Evolutionary conservation across 2,888 invertebrate species (phyloP).

Genomic region (Melangyna quadrimaculata): DNA sequence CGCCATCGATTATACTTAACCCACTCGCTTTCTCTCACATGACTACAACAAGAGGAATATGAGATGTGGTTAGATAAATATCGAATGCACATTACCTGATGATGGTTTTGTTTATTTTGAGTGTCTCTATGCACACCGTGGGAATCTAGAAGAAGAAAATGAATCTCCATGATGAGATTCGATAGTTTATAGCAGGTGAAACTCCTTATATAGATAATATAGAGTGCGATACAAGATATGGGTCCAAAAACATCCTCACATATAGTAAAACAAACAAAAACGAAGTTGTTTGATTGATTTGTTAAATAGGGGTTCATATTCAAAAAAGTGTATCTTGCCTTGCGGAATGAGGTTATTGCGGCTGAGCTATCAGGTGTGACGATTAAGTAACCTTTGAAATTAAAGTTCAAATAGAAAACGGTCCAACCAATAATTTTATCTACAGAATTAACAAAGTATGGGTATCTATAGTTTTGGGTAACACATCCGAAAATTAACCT

Average conservation of each 20-base stretch:
- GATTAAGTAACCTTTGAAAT: conserved; percentile 38
- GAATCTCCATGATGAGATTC: conserved; percentile 38
- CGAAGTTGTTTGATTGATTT: neutral
- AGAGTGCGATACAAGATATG: conserved; percentile 55
- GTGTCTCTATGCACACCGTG: conserved; percentile 45
- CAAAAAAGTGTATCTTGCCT: neutral
- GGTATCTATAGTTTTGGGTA: neutral
- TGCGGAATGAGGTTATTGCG: conserved; percentile 52
- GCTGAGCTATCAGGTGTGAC: conserved; percentile 60
- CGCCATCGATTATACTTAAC: conserved; percentile 32
- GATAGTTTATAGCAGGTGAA: conserved; percentile 59
- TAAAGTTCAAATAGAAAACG: conserved; percentile 67
- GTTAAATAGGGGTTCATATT: neutral
- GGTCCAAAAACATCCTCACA: conserved; percentile 31
- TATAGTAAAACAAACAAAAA: conserved; percentile 39
- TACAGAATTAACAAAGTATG: conserved; percentile 9
- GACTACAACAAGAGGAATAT: neutral
- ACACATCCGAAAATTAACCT: conserved; percentile 20
- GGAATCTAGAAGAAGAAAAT: conserved; percentile 44
- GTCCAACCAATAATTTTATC: conserved; percentile 27
- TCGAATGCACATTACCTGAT: conserved; percentile 61
- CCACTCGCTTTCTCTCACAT: conserved; percentile 52
- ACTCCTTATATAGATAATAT: conserved; percentile 17
- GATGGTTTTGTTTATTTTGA: conserved; percentile 25
- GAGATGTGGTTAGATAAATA: conserved; percentile 69